These are phyloP conservation scores for Nomada ferruginata DNA, from an alignment of 2,888 invertebrate species.

Conservation along the genomic window DNA sequence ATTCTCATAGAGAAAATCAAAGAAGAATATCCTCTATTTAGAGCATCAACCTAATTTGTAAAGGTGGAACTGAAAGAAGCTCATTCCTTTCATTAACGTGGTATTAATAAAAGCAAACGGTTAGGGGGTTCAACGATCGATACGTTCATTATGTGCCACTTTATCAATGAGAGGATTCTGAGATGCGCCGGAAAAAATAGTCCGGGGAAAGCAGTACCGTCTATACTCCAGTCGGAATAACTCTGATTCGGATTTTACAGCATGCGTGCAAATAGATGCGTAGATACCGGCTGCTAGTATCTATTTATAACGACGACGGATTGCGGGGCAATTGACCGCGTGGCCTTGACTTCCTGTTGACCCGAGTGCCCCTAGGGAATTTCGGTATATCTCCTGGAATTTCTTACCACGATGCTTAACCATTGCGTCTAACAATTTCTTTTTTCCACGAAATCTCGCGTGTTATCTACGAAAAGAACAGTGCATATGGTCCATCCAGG, in stretches of 20 bases:
- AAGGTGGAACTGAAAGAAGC: conserved; percentile 1
- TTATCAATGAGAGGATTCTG: conserved; percentile 14
- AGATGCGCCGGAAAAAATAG: conserved; percentile 19
- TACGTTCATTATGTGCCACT: conserved; percentile 18
- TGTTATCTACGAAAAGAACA: not conserved
- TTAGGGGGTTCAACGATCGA: conserved; percentile 34
- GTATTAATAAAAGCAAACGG: conserved; percentile 19
- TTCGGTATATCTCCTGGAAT: conserved; percentile 59
- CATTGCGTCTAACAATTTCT: not conserved
- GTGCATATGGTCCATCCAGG: too few relatives aligned
- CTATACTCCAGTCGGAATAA: conserved; percentile 50
- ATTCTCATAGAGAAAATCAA: not conserved
- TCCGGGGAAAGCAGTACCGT: conserved; percentile 10
- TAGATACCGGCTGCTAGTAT: conserved; percentile 71
- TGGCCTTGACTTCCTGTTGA: conserved; percentile 82
- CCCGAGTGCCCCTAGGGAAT: conserved; percentile 66
- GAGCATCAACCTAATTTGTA: not conserved
- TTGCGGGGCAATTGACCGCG: conserved; percentile 81
- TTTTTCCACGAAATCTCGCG: not conserved
- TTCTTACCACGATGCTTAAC: conserved; percentile 30
- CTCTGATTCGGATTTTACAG: conserved; percentile 69
- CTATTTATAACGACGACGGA: conserved; percentile 80
- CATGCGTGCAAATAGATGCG: conserved; percentile 72
- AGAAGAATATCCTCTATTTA: not conserved
- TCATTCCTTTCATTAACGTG: conserved; percentile 4